These are phyloP conservation scores for Synergus itoensis DNA, from an alignment of 2,888 invertebrate species.

Conservation along the genomic window DNA sequence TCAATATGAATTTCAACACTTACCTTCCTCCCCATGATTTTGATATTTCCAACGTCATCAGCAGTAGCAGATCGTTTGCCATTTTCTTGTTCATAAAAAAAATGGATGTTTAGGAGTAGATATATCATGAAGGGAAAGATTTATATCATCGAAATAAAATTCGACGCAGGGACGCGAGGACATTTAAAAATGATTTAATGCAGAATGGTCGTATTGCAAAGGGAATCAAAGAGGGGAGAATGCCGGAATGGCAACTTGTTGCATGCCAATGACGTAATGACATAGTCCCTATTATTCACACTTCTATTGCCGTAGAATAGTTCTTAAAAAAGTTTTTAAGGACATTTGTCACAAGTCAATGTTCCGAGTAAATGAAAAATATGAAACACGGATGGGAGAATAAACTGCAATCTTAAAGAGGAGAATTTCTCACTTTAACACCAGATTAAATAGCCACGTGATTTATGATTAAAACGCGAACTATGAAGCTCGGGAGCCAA, in stretches of 20 bases:
- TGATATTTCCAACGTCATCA: no score
- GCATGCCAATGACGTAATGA: conserved; percentile 65
- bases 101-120: neutral
- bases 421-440: neutral
- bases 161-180: conserved; percentile 62
- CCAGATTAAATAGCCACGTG: conserved; percentile 14
- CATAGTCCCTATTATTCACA: conserved; percentile 13
- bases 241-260: conserved; percentile 71
- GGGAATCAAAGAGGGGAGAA: conserved; percentile 28
- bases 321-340: no score
- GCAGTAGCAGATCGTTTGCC: neutral
- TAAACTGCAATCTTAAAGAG: neutral
- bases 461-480: conserved; percentile 26
- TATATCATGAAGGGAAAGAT: conserved; percentile 20
- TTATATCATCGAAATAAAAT: conserved; percentile 65
- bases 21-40: neutral
- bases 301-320: no score
- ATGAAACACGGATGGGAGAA: neutral
- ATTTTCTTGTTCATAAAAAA: conserved; percentile 3
- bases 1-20: neutral
- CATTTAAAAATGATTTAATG: conserved; percentile 72
- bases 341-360: no score
- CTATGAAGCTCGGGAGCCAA: conserved; percentile 23
- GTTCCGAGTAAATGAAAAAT: neutral
- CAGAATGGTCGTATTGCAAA: conserved; percentile 56